Percentiles rank a stretch among this genome's conserved stretches.
These are phyloP conservation scores for Acipenser transmontanus DNA, from an alignment of 2,797 vertebrate genomes.

Conservation along the genomic window DNA sequence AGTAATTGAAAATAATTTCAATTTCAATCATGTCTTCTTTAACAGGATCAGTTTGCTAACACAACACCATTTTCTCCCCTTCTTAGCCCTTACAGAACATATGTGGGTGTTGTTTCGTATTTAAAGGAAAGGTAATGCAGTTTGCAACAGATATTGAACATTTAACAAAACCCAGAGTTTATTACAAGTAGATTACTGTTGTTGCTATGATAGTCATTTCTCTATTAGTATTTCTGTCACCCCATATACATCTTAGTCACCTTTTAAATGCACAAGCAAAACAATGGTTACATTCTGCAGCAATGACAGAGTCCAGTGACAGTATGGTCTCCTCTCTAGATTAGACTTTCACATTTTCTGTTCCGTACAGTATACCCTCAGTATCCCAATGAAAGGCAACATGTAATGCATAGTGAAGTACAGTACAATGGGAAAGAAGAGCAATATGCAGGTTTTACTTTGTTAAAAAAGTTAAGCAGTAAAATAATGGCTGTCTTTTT, in stretches of 20 bases:
- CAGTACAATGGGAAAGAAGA: not conserved
- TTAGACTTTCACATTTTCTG: conserved; percentile 8
- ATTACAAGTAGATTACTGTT: not conserved
- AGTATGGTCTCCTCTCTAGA: conserved; percentile 56
- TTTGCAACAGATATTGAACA: not conserved
- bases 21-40: too few relatives aligned
- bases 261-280: not conserved
- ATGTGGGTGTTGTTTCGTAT: too few relatives aligned
- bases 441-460: not conserved
- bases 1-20: too few relatives aligned
- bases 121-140: conserved; percentile 1
- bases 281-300: conserved; percentile 35
- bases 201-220: not conserved
- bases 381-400: not conserved
- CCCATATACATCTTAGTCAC: not conserved
- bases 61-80: too few relatives aligned
- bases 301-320: conserved; percentile 66
- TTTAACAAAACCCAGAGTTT: not conserved
- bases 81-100: too few relatives aligned
- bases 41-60: too few relatives aligned
- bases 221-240: conserved; percentile 3
- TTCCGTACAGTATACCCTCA: not conserved
- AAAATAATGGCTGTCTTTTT: not conserved
- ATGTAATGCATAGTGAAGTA: conserved; percentile 1
- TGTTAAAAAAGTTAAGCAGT: not conserved